A percentile compares a stretch with the other conserved stretches of the same genome.
phyloP scores from a whole-genome alignment of 2,797 vertebrate species.

The Cyclura pinguis region DNA sequence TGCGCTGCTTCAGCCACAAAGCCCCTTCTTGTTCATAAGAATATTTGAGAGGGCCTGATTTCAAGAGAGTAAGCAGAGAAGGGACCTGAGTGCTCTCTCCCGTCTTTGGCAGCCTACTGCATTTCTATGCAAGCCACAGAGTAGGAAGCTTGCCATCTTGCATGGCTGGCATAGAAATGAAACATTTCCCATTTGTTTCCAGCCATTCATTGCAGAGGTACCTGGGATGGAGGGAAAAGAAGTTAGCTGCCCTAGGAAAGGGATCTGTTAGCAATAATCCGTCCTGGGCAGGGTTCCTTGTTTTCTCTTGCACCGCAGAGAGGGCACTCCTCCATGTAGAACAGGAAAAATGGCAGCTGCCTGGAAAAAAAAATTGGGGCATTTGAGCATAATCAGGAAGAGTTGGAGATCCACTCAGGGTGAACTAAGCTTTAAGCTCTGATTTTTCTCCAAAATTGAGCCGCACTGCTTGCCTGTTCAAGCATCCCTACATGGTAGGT shows the following conservation, averaged over 20 bases:
- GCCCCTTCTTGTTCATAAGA: not conserved
- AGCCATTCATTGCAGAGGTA: not conserved
- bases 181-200: not conserved
- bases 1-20: not conserved
- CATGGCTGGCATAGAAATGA: not conserved
- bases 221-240: not conserved
- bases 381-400: not conserved
- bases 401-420: too few species aligned
- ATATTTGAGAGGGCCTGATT: not conserved
- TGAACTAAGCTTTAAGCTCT: not conserved
- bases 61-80: not conserved
- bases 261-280: not conserved
- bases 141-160: not conserved
- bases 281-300: not conserved
- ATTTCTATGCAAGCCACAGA: not conserved
- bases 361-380: not conserved
- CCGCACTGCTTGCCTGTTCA: not conserved
- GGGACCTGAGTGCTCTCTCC: not conserved
- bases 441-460: not conserved
- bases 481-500: not conserved
- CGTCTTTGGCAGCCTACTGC: not conserved
- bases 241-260: not conserved
- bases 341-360: not conserved
- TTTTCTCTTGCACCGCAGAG: not conserved
- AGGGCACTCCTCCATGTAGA: not conserved